Evolutionary conservation across 2,113 vertebrate genomes (phyloP).

Genomic region (Protobothrops mucrosquamatus): DNA sequence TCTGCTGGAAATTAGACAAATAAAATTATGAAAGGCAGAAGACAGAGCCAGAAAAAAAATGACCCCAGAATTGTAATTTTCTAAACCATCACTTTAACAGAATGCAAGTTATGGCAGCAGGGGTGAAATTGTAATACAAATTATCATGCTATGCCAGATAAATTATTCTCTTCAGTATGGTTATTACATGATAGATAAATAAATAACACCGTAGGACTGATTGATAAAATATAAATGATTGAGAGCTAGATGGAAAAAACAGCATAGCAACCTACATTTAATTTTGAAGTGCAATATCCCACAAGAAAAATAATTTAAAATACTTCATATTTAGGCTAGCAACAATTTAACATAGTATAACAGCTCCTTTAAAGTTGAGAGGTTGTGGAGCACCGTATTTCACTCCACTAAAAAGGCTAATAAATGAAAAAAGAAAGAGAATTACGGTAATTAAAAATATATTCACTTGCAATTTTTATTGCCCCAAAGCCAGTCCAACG

Average conservation of each 20-base stretch:
- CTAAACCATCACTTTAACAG: constrained; percentile 72
- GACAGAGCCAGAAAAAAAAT: constrained; percentile 65
- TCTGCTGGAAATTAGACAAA: constrained; percentile 54
- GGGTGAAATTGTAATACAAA: constrained; percentile 78
- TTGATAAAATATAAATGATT: constrained; percentile 78
- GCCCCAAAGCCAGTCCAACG: background rate
- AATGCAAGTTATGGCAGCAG: constrained; percentile 73
- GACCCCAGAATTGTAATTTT: constrained; percentile 79
- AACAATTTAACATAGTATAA: constrained; percentile 31
- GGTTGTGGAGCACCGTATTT: background rate
- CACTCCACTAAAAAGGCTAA: background rate
- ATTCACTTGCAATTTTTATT: background rate
- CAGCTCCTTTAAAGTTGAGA: constrained; percentile 38
- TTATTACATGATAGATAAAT: constrained; percentile 81
- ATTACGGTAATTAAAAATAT: background rate
- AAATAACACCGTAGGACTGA: constrained; percentile 77
- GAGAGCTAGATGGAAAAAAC: constrained; percentile 72
- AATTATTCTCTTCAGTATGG: constrained; percentile 76
- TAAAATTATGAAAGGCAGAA: constrained; percentile 71
- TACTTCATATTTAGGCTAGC: constrained; percentile 33
- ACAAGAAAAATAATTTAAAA: constrained; percentile 62
- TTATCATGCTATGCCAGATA: constrained; percentile 77
- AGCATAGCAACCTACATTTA: constrained; percentile 62
- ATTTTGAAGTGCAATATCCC: constrained; percentile 70
- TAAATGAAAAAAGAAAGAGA: background rate